Conservation (phyloP, 1,140 invertebrate species). For the Lethocerus indicus region DNA sequence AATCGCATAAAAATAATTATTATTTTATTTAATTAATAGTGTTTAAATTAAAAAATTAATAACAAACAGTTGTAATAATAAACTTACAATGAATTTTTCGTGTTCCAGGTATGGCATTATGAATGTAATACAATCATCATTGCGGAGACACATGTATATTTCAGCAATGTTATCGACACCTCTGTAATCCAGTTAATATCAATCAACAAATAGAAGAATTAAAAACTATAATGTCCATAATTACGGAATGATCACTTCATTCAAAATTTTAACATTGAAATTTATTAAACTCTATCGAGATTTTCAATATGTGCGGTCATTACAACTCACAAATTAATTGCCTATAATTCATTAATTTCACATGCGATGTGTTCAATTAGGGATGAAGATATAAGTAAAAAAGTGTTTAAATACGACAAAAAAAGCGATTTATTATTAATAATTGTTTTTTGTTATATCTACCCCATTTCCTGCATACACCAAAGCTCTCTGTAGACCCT, state of each 20-base stretch:
- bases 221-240: neutral
- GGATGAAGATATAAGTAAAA: neutral
- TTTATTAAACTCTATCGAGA: no score
- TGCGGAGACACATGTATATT: slow-evolving; percentile 57
- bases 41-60: neutral
- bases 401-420: neutral
- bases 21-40: neutral
- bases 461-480: slow-evolving; percentile 68
- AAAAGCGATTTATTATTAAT: neutral
- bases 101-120: slow-evolving; percentile 83
- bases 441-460: slow-evolving; percentile 13
- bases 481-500: slow-evolving; percentile 58
- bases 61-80: neutral
- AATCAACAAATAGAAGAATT: neutral
- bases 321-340: no score
- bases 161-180: slow-evolving; percentile 69
- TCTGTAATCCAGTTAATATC: slow-evolving; percentile 31
- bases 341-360: no score
- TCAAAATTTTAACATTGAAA: no score
- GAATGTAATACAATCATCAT: slow-evolving; percentile 66
- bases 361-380: no score
- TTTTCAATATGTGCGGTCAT: no score
- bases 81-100: slow-evolving; percentile 54
- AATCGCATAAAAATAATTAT: slow-evolving; percentile 1
- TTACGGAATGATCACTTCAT: no score